phyloP scores from a whole-genome alignment of 2,888 invertebrate species.

The Hydrotaea diabolus region DNA sequence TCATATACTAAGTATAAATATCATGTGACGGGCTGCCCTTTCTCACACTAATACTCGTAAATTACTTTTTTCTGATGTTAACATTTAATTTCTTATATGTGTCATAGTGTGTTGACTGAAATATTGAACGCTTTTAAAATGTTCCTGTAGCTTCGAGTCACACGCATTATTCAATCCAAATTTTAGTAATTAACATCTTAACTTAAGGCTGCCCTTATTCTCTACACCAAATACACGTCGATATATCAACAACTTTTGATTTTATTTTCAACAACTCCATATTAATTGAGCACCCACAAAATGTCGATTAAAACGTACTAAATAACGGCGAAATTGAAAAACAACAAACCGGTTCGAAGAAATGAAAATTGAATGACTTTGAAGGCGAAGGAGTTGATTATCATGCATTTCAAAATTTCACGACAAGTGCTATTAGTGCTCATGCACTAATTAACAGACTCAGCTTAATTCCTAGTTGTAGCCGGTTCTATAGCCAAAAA shows the following conservation, averaged over 20 bases:
- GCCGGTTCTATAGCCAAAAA: background rate
- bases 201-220: background rate
- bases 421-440: constrained; percentile 58
- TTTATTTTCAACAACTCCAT: constrained; percentile 25
- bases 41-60: too few species aligned
- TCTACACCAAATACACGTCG: background rate
- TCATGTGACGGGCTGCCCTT: too few species aligned
- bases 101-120: too few species aligned
- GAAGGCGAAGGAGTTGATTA: constrained; percentile 34
- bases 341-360: constrained; percentile 30
- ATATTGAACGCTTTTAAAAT: too few species aligned
- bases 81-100: too few species aligned
- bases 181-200: background rate
- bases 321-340: background rate
- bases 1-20: too few species aligned
- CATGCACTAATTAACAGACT: constrained; percentile 61
- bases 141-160: too few species aligned
- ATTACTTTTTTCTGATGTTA: too few species aligned
- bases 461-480: constrained; percentile 27
- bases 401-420: constrained; percentile 48
- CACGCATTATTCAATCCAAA: background rate
- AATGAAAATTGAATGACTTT: constrained; percentile 30
- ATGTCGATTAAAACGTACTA: constrained; percentile 1
- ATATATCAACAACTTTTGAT: background rate
- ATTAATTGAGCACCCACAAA: constrained; percentile 43